These are phyloP conservation scores for Pontoporia blainvillei DNA, from an alignment of 2,113 vertebrate genomes.

Conservation along the genomic window DNA sequence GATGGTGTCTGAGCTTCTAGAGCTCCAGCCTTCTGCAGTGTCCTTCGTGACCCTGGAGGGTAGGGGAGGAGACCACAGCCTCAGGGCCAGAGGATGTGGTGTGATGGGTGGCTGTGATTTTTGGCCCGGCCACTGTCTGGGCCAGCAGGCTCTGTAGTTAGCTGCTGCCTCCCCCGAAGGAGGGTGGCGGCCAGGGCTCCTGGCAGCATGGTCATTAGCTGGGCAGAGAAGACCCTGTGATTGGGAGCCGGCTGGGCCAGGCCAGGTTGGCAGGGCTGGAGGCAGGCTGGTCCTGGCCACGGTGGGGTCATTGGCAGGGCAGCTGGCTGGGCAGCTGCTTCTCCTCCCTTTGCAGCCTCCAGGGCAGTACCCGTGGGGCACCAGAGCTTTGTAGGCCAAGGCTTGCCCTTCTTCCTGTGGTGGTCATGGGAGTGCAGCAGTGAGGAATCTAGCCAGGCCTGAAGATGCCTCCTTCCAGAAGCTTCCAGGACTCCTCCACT, in stretches of 20 bases:
- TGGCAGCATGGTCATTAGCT: conserved; percentile 55
- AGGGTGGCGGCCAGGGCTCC: conserved; percentile 23
- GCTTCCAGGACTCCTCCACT: background rate
- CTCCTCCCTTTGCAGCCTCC: background rate
- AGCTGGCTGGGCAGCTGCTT: background rate
- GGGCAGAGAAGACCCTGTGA: conserved; percentile 37
- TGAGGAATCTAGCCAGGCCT: background rate
- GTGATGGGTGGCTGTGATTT: conserved; percentile 41
- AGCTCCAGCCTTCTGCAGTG: conserved; percentile 31
- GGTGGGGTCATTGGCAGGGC: conserved; percentile 55
- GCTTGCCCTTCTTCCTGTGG: background rate
- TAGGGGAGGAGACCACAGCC: conserved; percentile 34
- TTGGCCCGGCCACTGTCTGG: conserved; percentile 49
- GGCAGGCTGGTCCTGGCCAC: background rate
- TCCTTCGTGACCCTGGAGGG: conserved; percentile 49
- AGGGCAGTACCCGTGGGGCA: background rate
- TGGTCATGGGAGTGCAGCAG: background rate
- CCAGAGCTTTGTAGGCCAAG: background rate
- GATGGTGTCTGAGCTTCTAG: background rate
- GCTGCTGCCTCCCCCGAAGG: background rate
- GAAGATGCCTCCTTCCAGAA: background rate
- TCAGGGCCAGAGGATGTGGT: conserved; percentile 58
- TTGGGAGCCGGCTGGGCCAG: conserved; percentile 38
- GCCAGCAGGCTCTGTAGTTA: conserved; percentile 43
- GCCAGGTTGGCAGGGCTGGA: conserved; percentile 48